Evolutionary conservation across 2,113 vertebrate species (phyloP), one percentile per base, ranked within the genome.

Genomic region (Callopanchax toddi): DNA sequence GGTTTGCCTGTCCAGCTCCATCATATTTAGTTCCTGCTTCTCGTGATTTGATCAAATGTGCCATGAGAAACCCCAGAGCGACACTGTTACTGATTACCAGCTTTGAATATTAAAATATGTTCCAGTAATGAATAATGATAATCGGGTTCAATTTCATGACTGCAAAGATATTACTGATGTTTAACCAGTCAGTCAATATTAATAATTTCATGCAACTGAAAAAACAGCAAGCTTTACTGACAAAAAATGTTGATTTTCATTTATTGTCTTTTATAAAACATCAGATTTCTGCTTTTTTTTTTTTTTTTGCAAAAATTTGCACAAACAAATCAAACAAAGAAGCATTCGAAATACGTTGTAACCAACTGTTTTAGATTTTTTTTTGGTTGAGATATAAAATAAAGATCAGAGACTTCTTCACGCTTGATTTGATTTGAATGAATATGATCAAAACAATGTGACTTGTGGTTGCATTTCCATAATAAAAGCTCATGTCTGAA

Each of bases 91-190:
- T 34, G 34, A 67, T 22, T 32, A 37, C 18, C 0, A 55, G 23
- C 17, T 44, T 34, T 67, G 45, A 15, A 53, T 57, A 66, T 71
- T 21, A 76, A 37, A 37, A 84, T 69, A 59, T 48, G 21, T 46
- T 48, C 25, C 34, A 50, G 32, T 32, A n/a, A 37, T 32, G 1
- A 25, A 18, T 6, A 60, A 3, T 6, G 11, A 58, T 4, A 18
- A 20, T 4, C n/a, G 32, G 43, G 34, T 71, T 43, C 11, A 3
- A 5, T 54, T 68, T 12, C 39, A 25, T 17, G 44, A 44, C 40
- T 44, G 44, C 43, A 7, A 40, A 45, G 16, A 55, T 22, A 36
- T 9, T 2, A 20, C 36, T 37, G 21, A 13, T 32, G 51, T 37
- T n/a, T 42, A 10, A 21, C 3, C n/a, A 46, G 44, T 23, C n/a